phyloP scores from a whole-genome alignment of 2,113 vertebrate genomes.

The Dasypus novemcinctus region DNA sequence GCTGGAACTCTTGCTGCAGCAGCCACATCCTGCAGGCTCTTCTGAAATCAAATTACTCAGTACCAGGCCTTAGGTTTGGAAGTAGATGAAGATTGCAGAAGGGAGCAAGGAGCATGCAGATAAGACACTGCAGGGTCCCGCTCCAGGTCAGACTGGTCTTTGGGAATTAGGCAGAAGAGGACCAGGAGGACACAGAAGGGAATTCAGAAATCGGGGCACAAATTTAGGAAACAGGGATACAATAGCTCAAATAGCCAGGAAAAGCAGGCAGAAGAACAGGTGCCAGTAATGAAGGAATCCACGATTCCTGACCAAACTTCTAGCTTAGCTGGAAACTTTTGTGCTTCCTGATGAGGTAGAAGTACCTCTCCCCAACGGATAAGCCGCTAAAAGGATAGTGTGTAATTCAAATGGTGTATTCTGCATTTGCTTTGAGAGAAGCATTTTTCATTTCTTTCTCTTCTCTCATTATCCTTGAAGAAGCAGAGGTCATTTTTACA shows the following conservation, averaged over 20 bases:
- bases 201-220: background rate
- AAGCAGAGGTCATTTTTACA: constrained; percentile 4
- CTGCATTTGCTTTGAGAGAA: background rate
- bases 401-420: background rate
- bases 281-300: background rate
- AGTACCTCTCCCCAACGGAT: background rate
- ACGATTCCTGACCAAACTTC: background rate
- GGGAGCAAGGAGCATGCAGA: background rate
- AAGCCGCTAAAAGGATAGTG: background rate
- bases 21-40: background rate
- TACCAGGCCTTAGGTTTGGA: background rate
- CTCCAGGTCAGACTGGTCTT: background rate
- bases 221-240: background rate
- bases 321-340: background rate
- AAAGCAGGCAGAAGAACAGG: background rate
- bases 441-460: background rate
- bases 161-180: background rate
- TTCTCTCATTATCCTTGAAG: background rate
- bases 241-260: background rate
- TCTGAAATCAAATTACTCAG: background rate
- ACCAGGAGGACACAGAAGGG: background rate
- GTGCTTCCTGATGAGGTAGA: background rate
- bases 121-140: background rate
- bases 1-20: background rate
- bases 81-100: background rate